Evolutionary conservation across 2,113 vertebrate species (phyloP).

Genomic region (Vulpes vulpes): DNA sequence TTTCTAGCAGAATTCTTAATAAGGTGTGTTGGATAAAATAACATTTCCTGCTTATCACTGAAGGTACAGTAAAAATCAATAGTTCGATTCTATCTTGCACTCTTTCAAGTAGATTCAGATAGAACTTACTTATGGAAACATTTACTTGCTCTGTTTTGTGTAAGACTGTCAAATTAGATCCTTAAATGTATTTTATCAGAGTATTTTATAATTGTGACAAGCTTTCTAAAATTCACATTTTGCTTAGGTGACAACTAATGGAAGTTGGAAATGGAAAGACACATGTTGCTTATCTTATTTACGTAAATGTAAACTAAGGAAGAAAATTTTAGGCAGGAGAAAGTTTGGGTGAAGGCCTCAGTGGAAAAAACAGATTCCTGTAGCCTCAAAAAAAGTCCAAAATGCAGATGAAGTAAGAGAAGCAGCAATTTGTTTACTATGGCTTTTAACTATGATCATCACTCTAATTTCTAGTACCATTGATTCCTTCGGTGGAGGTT

Average conservation of each 20-base stretch:
- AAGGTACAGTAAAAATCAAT: slow-evolving; percentile 80
- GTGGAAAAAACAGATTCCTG: background rate
- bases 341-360: slow-evolving; percentile 34
- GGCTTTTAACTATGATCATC: background rate
- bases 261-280: background rate
- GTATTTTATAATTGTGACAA: background rate
- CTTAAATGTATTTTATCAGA: slow-evolving; percentile 29
- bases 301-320: background rate
- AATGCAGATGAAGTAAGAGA: background rate
- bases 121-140: background rate
- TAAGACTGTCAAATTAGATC: background rate
- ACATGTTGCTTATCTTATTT: background rate
- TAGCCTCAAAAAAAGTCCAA: background rate
- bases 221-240: slow-evolving; percentile 31
- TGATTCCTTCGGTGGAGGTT: background rate
- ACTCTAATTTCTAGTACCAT: background rate
- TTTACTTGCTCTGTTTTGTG: background rate
- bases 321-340: slow-evolving; percentile 52
- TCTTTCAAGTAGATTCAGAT: slow-evolving; percentile 34
- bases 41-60: slow-evolving; percentile 71
- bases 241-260: background rate
- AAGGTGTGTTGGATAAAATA: slow-evolving; percentile 91
- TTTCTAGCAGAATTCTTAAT: slow-evolving; percentile 99
- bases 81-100: slow-evolving; percentile 66
- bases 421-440: background rate